Evolutionary conservation across 2,113 vertebrate species (phyloP).

Genomic region (Micromys minutus): DNA sequence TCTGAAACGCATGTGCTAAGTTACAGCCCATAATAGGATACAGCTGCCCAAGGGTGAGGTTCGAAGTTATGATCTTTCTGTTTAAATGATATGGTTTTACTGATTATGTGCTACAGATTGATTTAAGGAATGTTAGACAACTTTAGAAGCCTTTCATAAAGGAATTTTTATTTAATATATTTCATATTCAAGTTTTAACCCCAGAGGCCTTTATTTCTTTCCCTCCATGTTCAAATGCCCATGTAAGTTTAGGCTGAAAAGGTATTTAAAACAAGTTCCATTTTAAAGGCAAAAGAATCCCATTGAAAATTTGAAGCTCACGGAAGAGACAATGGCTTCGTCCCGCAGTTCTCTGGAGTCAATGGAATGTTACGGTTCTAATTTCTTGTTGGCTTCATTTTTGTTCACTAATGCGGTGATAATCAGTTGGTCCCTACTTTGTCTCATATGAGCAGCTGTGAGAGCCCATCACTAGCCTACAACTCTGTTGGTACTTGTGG

Average conservation of each 20-base stretch:
- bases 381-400: conserved; percentile 17
- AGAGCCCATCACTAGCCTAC: conserved; percentile 42
- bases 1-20: conserved; percentile 83
- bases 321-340: conserved; percentile 43
- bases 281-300: conserved; percentile 62
- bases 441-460: conserved; percentile 61
- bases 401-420: neutral
- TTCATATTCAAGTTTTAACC: conserved; percentile 80
- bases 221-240: conserved; percentile 65
- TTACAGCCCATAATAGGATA: conserved; percentile 83
- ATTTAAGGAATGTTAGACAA: conserved; percentile 86
- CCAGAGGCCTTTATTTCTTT: conserved; percentile 77
- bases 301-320: conserved; percentile 69
- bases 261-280: conserved; percentile 74
- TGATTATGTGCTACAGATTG: conserved; percentile 86
- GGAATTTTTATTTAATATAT: conserved; percentile 82
- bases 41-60: conserved; percentile 83
- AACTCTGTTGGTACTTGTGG: neutral
- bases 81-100: conserved; percentile 85
- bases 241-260: conserved; percentile 69
- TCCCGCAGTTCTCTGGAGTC: neutral
- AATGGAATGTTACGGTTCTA: conserved; percentile 41
- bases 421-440: conserved; percentile 63
- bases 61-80: conserved; percentile 84
- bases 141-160: conserved; percentile 84